These are phyloP conservation scores for Tylochromis polylepis DNA, from an alignment of 2,113 vertebrate species.

Conservation along the genomic window DNA sequence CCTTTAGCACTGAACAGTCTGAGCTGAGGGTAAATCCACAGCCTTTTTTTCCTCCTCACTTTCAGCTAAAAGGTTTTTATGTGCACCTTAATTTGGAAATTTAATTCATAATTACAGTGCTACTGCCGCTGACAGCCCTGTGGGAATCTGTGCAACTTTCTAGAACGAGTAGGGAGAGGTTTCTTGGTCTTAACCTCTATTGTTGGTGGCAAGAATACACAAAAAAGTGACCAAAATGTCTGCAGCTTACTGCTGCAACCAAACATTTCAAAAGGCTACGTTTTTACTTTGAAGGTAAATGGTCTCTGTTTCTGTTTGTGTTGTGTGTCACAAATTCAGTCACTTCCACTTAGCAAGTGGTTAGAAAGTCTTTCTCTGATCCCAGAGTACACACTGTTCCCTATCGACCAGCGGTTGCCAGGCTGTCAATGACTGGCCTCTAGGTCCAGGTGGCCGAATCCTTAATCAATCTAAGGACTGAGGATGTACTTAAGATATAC, in stretches of 20 bases:
- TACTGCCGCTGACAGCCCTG: fast-evolving
- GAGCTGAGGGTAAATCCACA: constrained; percentile 18
- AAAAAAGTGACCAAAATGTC: background rate
- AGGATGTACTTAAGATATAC: background rate
- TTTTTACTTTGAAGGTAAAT: background rate
- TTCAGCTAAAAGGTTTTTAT: background rate
- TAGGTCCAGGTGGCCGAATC: background rate
- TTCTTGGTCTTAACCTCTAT: background rate
- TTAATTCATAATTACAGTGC: background rate
- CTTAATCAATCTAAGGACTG: background rate
- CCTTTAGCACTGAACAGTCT: background rate
- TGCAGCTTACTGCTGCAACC: background rate
- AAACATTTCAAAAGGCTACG: background rate
- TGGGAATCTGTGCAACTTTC: background rate
- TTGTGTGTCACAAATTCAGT: background rate
- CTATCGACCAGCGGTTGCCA: background rate
- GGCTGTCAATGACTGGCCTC: too few relatives aligned
- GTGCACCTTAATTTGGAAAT: background rate
- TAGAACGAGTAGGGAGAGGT: background rate
- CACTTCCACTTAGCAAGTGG: background rate
- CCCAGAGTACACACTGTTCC: background rate
- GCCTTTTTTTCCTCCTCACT: background rate
- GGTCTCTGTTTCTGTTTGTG: background rate
- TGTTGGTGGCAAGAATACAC: background rate
- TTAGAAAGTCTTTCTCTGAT: background rate